Evolutionary conservation across 2,113 vertebrate species (phyloP).

Genomic region (Anseranas semipalmata): DNA sequence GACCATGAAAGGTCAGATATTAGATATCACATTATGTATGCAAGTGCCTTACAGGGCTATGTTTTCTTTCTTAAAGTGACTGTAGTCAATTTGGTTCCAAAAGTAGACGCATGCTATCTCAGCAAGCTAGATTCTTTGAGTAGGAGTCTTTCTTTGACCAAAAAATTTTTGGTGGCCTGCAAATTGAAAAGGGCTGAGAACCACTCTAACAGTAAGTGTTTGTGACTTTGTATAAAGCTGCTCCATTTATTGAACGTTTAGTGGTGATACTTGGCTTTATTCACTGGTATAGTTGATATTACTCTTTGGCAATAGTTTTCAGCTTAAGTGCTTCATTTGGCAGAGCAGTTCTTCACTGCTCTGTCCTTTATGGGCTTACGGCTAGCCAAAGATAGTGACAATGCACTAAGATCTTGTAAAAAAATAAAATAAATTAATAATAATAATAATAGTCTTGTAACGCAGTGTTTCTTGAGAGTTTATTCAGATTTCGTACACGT

Average conservation of each 20-base stretch:
- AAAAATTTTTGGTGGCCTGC: background rate
- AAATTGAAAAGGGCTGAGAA: background rate
- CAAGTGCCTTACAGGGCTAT: background rate
- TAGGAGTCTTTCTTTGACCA: background rate
- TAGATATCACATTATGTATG: background rate
- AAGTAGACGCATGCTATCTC: background rate
- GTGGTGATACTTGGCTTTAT: background rate
- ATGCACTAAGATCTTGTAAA: background rate
- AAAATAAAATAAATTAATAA: too few species aligned
- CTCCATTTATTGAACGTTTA: background rate
- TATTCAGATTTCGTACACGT: background rate
- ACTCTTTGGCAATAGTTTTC: background rate
- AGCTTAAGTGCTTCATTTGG: background rate
- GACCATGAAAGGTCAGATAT: background rate
- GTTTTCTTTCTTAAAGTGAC: background rate
- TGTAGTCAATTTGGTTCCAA: background rate
- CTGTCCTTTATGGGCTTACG: background rate
- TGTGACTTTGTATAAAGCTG: background rate
- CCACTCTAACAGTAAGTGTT: background rate
- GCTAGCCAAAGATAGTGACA: background rate
- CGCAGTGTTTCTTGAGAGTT: background rate
- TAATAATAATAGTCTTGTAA: background rate
- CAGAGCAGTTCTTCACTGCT: background rate
- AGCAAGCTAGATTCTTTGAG: background rate
- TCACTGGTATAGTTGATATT: background rate